Evolutionary conservation across 2,797 vertebrate genomes (phyloP).

Genomic region (Pygocentrus nattereri): DNA sequence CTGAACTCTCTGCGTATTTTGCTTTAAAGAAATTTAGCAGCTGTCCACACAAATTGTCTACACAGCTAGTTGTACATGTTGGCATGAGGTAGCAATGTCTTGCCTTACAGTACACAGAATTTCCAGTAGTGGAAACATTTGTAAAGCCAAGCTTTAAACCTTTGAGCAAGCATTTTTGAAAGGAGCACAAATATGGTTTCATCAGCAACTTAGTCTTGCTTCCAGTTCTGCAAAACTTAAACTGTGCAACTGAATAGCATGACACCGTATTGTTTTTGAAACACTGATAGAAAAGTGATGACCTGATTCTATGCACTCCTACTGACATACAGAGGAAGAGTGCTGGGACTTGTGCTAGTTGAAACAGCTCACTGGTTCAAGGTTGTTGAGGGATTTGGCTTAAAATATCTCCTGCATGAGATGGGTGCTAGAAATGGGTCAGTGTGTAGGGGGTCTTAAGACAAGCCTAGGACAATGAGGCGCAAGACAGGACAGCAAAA

Average conservation of each 20-base stretch:
- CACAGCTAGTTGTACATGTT: neutral
- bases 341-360: constrained; percentile 31
- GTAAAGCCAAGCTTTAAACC: neutral
- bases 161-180: neutral
- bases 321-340: neutral
- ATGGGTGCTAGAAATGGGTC: constrained; percentile 57
- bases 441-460: constrained; percentile 48
- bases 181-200: neutral
- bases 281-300: neutral
- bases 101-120: neutral
- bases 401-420: constrained; percentile 54
- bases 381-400: constrained; percentile 56
- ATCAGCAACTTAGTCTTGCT: neutral
- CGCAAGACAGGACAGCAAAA: constrained; percentile 14
- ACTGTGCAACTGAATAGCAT: neutral
- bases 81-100: no score
- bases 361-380: constrained; percentile 51
- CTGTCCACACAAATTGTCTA: no score
- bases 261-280: neutral
- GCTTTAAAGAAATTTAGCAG: neutral
- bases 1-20: neutral
- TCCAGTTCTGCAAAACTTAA: neutral
- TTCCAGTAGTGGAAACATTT: neutral
- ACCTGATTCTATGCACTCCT: constrained; percentile 31
- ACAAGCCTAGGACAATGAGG: constrained; percentile 15